These are phyloP conservation scores for Campylomormyrus tamandua DNA, from an alignment of 2,113 vertebrate species.

Conservation along the genomic window DNA sequence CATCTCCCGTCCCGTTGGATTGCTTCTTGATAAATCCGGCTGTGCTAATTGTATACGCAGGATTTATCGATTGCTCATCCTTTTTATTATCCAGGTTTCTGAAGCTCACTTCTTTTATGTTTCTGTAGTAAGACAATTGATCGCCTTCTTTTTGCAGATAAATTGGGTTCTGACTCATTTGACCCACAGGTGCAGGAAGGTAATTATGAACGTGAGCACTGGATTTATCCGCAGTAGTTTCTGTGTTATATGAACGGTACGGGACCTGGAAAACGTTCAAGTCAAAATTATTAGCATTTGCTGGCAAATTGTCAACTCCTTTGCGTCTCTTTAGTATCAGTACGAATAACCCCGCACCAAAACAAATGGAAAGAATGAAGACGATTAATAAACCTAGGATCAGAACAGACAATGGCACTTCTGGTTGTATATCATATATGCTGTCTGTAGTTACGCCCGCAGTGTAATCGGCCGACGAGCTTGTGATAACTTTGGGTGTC, in stretches of 20 bases:
- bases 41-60: slow-evolving; percentile 86
- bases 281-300: slow-evolving; percentile 76
- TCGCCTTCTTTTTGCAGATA: slow-evolving; percentile 95
- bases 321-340: slow-evolving; percentile 91
- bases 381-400: slow-evolving; percentile 92
- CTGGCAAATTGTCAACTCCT: slow-evolving; percentile 69
- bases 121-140: slow-evolving; percentile 82
- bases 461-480: slow-evolving; percentile 56
- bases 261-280: slow-evolving; percentile 89
- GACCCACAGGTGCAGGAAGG: slow-evolving; percentile 80
- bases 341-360: slow-evolving; percentile 90
- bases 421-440: slow-evolving; percentile 73
- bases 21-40: slow-evolving; percentile 81
- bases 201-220: slow-evolving; percentile 92
- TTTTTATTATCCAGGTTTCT: slow-evolving; percentile 73
- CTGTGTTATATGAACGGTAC: slow-evolving; percentile 79
- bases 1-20: slow-evolving; percentile 58
- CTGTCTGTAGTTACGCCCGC: slow-evolving; percentile 68
- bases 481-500: slow-evolving; percentile 66
- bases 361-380: slow-evolving; percentile 93
- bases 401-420: slow-evolving; percentile 90
- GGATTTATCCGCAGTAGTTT: slow-evolving; percentile 68
- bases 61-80: slow-evolving; percentile 65
- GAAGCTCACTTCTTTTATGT: slow-evolving; percentile 84
- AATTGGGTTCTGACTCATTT: slow-evolving; percentile 98